phyloP scores from a whole-genome alignment of 2,797 vertebrate species.

The Girardinus metallicus region DNA sequence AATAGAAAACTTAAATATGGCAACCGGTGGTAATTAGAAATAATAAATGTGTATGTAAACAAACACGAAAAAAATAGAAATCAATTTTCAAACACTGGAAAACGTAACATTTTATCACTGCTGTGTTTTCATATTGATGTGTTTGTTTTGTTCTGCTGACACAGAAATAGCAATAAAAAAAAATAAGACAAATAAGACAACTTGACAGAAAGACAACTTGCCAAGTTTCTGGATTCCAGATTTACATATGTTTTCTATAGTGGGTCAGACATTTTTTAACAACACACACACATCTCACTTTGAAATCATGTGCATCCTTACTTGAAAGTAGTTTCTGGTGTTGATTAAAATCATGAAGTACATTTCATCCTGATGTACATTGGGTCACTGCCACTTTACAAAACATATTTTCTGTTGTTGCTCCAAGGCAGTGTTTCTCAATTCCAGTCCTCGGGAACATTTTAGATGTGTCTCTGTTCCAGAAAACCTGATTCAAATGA shows the following conservation, averaged over 20 bases:
- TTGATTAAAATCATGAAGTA: not conserved
- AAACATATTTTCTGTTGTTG: not conserved
- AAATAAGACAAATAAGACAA: too few species aligned
- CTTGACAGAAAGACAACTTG: not conserved
- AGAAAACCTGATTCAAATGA: too few species aligned
- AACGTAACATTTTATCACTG: not conserved
- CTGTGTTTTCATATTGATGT: not conserved
- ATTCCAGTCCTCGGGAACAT: too few species aligned
- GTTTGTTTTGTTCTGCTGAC: not conserved
- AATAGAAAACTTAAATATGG: not conserved
- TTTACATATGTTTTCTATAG: slow-evolving; percentile 1
- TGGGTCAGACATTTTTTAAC: not conserved
- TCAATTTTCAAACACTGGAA: not conserved
- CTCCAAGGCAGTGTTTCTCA: not conserved
- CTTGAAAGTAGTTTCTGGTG: not conserved
- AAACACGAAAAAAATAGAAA: slow-evolving; percentile 1
- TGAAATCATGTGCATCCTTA: not conserved
- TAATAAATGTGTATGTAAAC: not conserved
- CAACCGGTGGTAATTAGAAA: not conserved
- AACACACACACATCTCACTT: not conserved
- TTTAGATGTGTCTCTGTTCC: not conserved
- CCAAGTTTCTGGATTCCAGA: slow-evolving; percentile 5
- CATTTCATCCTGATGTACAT: not conserved
- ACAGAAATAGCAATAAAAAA: not conserved
- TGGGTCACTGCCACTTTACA: not conserved